Percentiles rank a stretch among this genome's conserved stretches.
Conservation (phyloP, 2,888 invertebrate genomes). For the Eucera pruinosa region DNA sequence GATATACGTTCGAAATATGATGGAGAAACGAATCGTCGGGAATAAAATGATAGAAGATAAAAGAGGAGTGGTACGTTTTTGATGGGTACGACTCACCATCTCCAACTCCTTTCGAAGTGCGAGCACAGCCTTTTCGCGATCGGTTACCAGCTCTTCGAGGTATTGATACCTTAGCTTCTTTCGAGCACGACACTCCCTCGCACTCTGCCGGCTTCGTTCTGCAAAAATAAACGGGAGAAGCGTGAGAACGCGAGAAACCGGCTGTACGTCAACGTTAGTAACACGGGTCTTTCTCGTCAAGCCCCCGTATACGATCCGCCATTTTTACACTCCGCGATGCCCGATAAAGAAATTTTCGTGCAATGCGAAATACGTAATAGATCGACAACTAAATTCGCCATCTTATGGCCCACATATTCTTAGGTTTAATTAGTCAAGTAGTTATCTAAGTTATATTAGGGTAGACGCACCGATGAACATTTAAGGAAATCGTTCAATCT, state of each 20-base stretch:
- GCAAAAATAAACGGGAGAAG: slow-evolving; percentile 74
- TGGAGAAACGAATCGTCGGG: slow-evolving; percentile 20
- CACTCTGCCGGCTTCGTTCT: slow-evolving; percentile 98
- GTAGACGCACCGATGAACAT: too few species aligned
- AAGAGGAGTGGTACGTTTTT: not conserved
- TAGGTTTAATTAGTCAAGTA: too few species aligned
- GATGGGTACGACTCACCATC: slow-evolving; percentile 87
- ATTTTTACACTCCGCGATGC: not conserved
- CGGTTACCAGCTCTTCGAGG: slow-evolving; percentile 96
- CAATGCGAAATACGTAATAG: too few species aligned
- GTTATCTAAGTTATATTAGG: too few species aligned
- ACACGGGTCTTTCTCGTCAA: not conserved
- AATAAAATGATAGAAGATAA: slow-evolving; percentile 16
- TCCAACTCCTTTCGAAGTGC: slow-evolving; percentile 95
- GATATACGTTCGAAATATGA: slow-evolving; percentile 22
- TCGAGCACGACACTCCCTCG: slow-evolving; percentile 97
- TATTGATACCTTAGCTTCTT: slow-evolving; percentile 99
- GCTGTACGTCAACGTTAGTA: not conserved
- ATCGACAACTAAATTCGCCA: too few species aligned
- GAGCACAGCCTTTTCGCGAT: slow-evolving; percentile 96
- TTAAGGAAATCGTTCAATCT: too few species aligned
- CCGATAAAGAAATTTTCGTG: too few species aligned
- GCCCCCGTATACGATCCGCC: not conserved
- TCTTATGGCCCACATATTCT: too few species aligned
- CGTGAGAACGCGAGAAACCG: slow-evolving; percentile 7